A percentile compares a stretch with the other conserved stretches of the same genome.
phyloP scores from a whole-genome alignment of 2,113 vertebrate genomes.

The Aldabrachelys gigantea region DNA sequence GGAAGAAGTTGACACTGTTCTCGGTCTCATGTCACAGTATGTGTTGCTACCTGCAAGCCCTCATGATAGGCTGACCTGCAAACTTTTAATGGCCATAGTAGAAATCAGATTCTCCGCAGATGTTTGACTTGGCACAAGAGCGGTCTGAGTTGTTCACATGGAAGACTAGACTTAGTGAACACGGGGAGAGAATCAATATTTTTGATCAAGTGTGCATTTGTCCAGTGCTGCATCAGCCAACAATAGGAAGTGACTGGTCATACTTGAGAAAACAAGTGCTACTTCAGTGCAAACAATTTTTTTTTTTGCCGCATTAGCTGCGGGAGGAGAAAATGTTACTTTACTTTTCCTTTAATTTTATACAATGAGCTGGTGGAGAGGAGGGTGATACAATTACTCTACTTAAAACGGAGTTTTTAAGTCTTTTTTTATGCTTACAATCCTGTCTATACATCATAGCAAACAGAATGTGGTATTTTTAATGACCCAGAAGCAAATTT shows the following conservation, averaged over 20 bases:
- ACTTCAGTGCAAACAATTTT: neutral
- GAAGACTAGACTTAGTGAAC: neutral
- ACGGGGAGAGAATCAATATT: neutral
- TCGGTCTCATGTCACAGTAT: rapidly evolving
- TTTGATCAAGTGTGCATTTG: neutral
- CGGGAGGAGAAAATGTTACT: neutral
- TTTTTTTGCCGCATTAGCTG: neutral
- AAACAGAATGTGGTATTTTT: neutral
- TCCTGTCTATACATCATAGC: neutral
- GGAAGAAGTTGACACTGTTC: neutral
- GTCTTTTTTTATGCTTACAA: neutral
- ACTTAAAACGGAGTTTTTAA: neutral
- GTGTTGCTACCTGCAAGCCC: rapidly evolving
- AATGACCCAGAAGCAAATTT: neutral
- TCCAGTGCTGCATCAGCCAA: neutral
- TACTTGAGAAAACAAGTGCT: neutral
- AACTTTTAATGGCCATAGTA: rapidly evolving
- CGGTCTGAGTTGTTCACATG: neutral
- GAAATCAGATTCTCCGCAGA: neutral
- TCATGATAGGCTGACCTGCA: neutral
- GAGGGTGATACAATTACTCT: neutral
- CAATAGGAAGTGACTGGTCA: neutral
- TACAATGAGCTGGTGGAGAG: neutral
- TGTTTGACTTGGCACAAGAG: neutral
- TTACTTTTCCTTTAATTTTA: neutral